Percentiles rank a stretch among this genome's conserved stretches.
phyloP scores from a whole-genome alignment of 2,888 invertebrate species.

The Serrognathus titanus region DNA sequence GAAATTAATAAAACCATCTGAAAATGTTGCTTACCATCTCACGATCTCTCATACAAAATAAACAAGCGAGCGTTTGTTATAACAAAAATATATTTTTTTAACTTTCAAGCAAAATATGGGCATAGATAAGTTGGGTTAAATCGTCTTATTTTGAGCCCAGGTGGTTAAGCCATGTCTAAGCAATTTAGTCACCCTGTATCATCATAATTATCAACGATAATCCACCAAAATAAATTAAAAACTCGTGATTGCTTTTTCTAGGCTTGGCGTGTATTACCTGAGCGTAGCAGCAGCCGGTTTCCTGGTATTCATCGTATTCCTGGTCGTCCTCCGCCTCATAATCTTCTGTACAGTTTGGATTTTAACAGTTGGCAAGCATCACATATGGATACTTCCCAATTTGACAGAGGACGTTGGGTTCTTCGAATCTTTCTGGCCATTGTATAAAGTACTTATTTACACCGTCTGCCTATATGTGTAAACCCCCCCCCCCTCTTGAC shows the following conservation, averaged over 20 bases:
- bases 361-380: slow-evolving; percentile 81
- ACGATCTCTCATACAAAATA: neutral
- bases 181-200: neutral
- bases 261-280: slow-evolving; percentile 93
- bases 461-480: neutral
- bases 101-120: too few species aligned
- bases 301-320: slow-evolving; percentile 86
- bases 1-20: neutral
- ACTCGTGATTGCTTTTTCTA: too few species aligned
- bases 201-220: too few species aligned
- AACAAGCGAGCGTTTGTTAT: too few species aligned
- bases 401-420: slow-evolving; percentile 98
- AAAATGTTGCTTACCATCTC: neutral
- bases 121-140: neutral
- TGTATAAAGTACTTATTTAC: slow-evolving; percentile 69
- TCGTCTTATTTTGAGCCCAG: neutral
- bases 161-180: neutral
- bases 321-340: slow-evolving; percentile 85
- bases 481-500: neutral
- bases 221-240: too few species aligned
- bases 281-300: slow-evolving; percentile 94
- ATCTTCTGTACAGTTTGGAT: slow-evolving; percentile 91
- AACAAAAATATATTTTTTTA: too few species aligned
- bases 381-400: slow-evolving; percentile 98
- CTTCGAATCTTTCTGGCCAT: slow-evolving; percentile 97